Percentiles rank a stretch among this genome's conserved stretches.
phyloP scores from a whole-genome alignment of 2,888 invertebrate genomes.

The Heteropelma amictum region DNA sequence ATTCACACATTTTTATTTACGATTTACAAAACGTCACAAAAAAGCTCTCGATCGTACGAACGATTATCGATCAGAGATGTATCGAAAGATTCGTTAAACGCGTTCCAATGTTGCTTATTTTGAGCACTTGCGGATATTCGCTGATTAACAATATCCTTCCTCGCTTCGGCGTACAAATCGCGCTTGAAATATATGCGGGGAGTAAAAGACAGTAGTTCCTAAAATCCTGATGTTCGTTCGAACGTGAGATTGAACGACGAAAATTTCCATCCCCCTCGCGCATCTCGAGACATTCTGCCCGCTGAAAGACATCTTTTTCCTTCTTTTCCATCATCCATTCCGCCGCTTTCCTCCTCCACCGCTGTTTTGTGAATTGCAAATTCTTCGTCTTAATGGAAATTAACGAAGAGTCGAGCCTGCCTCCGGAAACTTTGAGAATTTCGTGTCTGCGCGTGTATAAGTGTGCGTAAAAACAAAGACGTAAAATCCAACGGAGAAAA shows the following conservation, averaged over 20 bases:
- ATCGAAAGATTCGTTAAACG: no score
- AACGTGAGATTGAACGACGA: not conserved
- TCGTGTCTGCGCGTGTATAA: not conserved
- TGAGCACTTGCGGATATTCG: no score
- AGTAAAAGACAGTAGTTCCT: no score
- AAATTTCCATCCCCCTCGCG: not conserved
- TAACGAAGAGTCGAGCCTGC: conserved; percentile 32
- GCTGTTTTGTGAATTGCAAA: conserved; percentile 48
- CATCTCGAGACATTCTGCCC: not conserved
- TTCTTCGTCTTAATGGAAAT: conserved; percentile 51
- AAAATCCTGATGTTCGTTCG: no score
- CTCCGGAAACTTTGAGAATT: conserved; percentile 11
- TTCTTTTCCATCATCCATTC: conserved; percentile 11
- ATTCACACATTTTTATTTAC: no score
- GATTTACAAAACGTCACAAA: no score
- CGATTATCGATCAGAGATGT: no score
- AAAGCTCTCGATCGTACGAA: no score
- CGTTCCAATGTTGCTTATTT: no score
- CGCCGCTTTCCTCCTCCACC: not conserved
- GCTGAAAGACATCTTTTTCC: not conserved
- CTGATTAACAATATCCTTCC: no score
- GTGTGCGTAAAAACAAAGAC: conserved; percentile 3
- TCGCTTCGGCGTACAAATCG: no score
- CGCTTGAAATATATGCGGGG: no score
- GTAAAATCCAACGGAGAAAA: not conserved